phyloP scores from a whole-genome alignment of 2,797 vertebrate genomes.

The Trichosurus vulpecula region DNA sequence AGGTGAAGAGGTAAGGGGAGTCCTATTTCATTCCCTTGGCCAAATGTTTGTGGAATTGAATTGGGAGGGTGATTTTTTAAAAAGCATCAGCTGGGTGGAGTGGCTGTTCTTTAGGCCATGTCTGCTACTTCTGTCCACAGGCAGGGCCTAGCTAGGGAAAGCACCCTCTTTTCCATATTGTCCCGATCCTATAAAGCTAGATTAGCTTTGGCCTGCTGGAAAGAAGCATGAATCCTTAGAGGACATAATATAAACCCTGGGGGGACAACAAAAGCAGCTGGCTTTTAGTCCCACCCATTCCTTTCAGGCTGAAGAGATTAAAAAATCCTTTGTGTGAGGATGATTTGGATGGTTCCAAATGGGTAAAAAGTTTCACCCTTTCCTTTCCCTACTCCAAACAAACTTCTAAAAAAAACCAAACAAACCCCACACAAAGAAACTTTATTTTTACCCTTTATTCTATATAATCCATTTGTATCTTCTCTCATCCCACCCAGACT shows the following conservation, averaged over 20 bases:
- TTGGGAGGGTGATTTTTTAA: background rate
- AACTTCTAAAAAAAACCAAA: background rate
- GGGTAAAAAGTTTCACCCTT: background rate
- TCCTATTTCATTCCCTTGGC: background rate
- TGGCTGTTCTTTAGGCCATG: background rate
- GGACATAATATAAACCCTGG: background rate
- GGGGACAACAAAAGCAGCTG: background rate
- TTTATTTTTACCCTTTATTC: background rate
- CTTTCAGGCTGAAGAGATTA: background rate
- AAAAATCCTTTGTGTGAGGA: background rate
- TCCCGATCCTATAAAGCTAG: background rate
- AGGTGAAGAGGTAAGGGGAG: no score
- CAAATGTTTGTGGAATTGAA: background rate
- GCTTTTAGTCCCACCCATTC: background rate
- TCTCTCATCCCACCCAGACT: background rate
- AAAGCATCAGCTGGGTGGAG: background rate
- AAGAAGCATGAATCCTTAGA: background rate
- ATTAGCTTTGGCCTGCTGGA: background rate
- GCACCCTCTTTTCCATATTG: background rate
- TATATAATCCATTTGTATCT: background rate
- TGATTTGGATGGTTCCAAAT: background rate
- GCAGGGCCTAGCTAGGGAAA: background rate
- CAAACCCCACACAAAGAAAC: background rate
- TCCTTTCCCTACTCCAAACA: background rate
- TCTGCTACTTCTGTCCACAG: background rate